A percentile compares a stretch with the other conserved stretches of the same genome.
Conservation (phyloP, 2,797 vertebrate species). For the Pristis pectinata region DNA sequence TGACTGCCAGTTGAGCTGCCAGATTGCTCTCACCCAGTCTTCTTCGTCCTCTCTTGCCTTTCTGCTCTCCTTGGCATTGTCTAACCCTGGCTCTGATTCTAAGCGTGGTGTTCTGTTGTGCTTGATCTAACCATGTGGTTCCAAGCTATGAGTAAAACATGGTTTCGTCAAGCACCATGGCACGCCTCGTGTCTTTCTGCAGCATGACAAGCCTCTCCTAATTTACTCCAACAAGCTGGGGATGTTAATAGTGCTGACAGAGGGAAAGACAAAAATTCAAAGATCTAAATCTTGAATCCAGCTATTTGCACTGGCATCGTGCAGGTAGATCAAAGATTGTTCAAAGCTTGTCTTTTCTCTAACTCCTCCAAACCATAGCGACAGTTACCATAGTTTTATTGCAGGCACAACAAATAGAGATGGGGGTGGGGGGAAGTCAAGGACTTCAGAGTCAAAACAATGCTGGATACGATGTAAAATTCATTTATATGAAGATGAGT, state of each 20-base stretch:
- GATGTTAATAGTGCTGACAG: background rate
- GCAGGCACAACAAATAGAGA: background rate
- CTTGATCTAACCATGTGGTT: conserved; percentile 99
- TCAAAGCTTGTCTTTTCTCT: background rate
- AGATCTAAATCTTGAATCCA: background rate
- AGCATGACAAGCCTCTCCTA: conserved; percentile 62
- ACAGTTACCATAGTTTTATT: background rate
- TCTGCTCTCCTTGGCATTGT: conserved; percentile 67
- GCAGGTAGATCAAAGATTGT: background rate
- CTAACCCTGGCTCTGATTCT: conserved; percentile 74
- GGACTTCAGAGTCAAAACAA: background rate
- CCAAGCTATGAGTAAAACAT: conserved; percentile 97
- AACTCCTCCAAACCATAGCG: background rate
- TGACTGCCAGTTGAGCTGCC: conserved; percentile 60
- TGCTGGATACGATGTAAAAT: background rate
- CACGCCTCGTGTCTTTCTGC: conserved; percentile 83
- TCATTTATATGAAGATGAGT: background rate
- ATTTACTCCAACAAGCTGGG: conserved; percentile 37
- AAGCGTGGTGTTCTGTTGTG: conserved; percentile 99
- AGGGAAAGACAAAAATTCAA: background rate
- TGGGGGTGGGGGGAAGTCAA: background rate
- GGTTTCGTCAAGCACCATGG: conserved; percentile 99
- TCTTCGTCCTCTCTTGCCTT: conserved; percentile 53
- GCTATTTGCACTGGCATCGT: background rate
- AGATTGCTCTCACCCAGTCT: conserved; percentile 64